A percentile compares a stretch with the other conserved stretches of the same genome.
phyloP scores from a whole-genome alignment of 2,888 invertebrate genomes.

The Drosophila multiciliata region DNA sequence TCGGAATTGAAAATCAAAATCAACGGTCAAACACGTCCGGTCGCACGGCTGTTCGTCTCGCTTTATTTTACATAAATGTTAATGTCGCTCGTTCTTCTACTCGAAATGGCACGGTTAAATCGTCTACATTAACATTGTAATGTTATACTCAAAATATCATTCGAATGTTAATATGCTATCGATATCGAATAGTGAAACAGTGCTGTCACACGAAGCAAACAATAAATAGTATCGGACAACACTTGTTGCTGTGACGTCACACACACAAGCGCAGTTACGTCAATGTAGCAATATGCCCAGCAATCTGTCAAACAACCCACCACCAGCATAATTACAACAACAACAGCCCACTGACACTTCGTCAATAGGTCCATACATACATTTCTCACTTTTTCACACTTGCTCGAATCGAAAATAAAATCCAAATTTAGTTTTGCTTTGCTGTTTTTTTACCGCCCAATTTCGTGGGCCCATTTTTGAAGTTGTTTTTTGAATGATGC shows the following conservation, averaged over 20 bases:
- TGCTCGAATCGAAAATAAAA: slow-evolving; percentile 10
- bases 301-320: slow-evolving; percentile 76
- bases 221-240: slow-evolving; percentile 35
- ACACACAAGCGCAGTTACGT: slow-evolving; percentile 66
- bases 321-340: slow-evolving; percentile 64
- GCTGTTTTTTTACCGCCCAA: slow-evolving; percentile 37
- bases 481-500: slow-evolving; percentile 60
- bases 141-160: slow-evolving; percentile 4
- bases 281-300: slow-evolving; percentile 82
- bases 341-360: slow-evolving; percentile 73
- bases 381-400: slow-evolving; percentile 54
- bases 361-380: slow-evolving; percentile 76
- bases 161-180: slow-evolving; percentile 6
- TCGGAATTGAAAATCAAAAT: slow-evolving; percentile 69
- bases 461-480: slow-evolving; percentile 29
- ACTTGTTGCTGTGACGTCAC: slow-evolving; percentile 75
- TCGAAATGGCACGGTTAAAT: slow-evolving; percentile 25
- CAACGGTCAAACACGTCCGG: slow-evolving; percentile 76
- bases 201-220: slow-evolving; percentile 26
- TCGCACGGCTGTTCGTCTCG: slow-evolving; percentile 60
- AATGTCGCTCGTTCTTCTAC: slow-evolving; percentile 16
- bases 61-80: slow-evolving; percentile 63
- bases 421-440: background rate
- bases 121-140: slow-evolving; percentile 1
- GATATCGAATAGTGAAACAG: slow-evolving; percentile 31